Conservation (phyloP, 2,797 vertebrate species). For the Sebastes itinus region DNA sequence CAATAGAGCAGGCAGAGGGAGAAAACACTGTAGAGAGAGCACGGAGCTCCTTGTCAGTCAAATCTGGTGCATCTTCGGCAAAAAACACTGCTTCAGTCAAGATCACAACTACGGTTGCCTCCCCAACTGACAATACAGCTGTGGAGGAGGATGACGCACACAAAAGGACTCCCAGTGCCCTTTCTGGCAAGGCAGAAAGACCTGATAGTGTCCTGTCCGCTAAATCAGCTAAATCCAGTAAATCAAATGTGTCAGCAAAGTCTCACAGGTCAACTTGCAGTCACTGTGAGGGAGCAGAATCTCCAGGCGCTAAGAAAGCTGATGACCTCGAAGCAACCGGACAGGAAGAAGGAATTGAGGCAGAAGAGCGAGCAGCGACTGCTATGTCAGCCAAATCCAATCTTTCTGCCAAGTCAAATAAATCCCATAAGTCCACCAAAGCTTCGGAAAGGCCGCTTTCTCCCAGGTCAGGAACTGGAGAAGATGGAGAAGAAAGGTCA, state of each 20-base stretch:
- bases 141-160: constrained; percentile 19
- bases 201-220: constrained; percentile 38
- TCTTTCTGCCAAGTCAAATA: constrained; percentile 60
- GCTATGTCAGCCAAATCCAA: constrained; percentile 64
- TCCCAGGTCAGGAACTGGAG: constrained; percentile 13
- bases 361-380: constrained; percentile 57
- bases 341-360: constrained; percentile 22
- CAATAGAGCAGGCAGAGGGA: constrained; percentile 37
- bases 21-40: constrained; percentile 40
- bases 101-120: neutral
- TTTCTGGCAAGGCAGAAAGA: constrained; percentile 45
- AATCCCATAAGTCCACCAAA: constrained; percentile 55
- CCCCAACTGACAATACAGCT: constrained; percentile 1
- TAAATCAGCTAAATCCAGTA: constrained; percentile 46
- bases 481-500: constrained; percentile 53
- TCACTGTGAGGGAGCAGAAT: constrained; percentile 19
- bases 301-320: neutral
- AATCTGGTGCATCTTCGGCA: constrained; percentile 37
- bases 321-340: neutral
- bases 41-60: constrained; percentile 55
- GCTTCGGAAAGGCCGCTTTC: constrained; percentile 50
- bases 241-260: constrained; percentile 61
- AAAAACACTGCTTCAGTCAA: constrained; percentile 46
- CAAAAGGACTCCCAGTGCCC: constrained; percentile 29
- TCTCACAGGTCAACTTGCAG: constrained; percentile 63